Conservation (phyloP, 2,113 vertebrate species). For the Genyomyrus donnyi region DNA sequence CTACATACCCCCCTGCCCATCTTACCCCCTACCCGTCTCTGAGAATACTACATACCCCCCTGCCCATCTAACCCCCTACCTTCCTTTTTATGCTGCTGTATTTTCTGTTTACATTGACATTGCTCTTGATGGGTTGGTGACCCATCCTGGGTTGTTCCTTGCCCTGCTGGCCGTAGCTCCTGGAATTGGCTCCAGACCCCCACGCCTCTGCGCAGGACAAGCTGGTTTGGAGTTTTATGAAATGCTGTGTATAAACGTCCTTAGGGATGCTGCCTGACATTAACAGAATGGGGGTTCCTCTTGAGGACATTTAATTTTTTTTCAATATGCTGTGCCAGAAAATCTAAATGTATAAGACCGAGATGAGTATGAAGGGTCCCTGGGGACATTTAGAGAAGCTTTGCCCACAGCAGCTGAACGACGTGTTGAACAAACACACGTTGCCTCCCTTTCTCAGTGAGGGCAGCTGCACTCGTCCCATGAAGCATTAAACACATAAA, state of each 20-base stretch:
- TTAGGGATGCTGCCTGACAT: neutral
- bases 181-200: neutral
- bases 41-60: neutral
- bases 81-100: neutral
- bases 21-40: neutral
- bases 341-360: neutral
- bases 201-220: neutral
- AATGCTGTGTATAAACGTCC: neutral
- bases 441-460: neutral
- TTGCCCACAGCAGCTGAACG: neutral
- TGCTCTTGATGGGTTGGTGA: too few relatives aligned
- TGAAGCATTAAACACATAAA: slow-evolving; percentile 14
- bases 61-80: neutral
- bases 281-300: neutral
- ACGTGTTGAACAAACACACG: neutral
- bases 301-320: neutral
- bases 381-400: neutral
- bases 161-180: neutral
- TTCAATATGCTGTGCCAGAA: neutral
- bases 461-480: neutral
- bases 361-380: neutral
- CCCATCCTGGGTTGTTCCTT: neutral
- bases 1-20: neutral
- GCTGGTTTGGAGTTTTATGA: neutral
- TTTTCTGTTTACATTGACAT: neutral